Base-by-base conservation (phyloP, 2,113 vertebrate genomes). In the Takifugu bimaculatus region DNA sequence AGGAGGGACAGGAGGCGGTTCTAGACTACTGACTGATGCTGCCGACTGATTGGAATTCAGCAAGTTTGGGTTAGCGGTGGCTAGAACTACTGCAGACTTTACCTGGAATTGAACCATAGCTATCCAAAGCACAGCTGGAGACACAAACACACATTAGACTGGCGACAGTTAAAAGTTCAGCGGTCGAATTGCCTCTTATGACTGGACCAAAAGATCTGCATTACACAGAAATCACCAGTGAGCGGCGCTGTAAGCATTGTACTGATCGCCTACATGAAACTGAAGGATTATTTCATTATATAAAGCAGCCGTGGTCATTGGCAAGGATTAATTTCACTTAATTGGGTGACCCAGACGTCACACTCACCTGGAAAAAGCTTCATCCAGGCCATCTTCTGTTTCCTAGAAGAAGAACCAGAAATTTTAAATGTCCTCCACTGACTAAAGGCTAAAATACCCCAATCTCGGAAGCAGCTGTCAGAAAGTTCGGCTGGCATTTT, bases 311-410 rank as follows among this genome's bases (percentile, higher is more conserved):
- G 50, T 57, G 20, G 26, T 20, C 72, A 77, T 71, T 42, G 53
- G 11, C 3, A 1, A 1, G 0, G 15, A 51, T 58, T 52, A 0
- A 65, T 66, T 63, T 61, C 0, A 62, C 10, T 26, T 13, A 5
- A 28, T 14, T 12, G 15, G 20, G 13, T 6, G 60, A 13, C 3
- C 3, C 4, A 39, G 26, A 35, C 5, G 50, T 32, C 50, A 70
- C 57, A 56, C 90, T 85, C 92, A 98, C 96, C 94, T 98, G 63
- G 95, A 95, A 79, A 98, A 98, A 0, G 96, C 95, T 85, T 97
- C 95, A 74, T 98, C 95, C 69, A 98, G 91, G 50, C 86, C 93
- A 5, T 97, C 95, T 48, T 95, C 93, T 67, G 91, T 87, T 80
- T 93, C 92, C 95, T 98, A 72, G 32, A 79, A 77, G 50, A 75